Conservation (phyloP, 1,140 invertebrate species). For the Chelonus insularis region DNA sequence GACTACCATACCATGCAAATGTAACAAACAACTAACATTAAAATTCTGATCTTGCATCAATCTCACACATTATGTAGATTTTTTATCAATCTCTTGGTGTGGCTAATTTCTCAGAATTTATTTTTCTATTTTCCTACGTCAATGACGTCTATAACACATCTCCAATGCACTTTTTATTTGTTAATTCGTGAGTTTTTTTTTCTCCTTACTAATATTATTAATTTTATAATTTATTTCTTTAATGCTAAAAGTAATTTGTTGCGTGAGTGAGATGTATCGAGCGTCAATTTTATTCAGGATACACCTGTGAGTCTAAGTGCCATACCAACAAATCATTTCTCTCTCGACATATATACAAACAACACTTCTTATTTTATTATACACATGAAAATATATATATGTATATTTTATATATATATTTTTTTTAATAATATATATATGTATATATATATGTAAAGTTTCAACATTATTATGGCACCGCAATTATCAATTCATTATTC, state of each 20-base stretch:
- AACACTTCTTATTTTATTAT: conserved; percentile 58
- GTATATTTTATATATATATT: conserved; percentile 33
- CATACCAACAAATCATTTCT: conserved; percentile 46
- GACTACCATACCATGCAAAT: conserved; percentile 54
- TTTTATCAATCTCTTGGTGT: background rate
- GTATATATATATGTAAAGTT: conserved; percentile 51
- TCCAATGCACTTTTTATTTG: background rate
- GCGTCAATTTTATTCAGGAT: background rate
- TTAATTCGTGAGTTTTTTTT: too few relatives aligned
- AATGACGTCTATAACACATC: background rate
- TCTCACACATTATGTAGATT: background rate
- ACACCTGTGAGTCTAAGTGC: conserved; percentile 28
- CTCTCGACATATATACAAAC: conserved; percentile 58
- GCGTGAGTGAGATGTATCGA: conserved; percentile 3
- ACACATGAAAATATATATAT: conserved; percentile 55
- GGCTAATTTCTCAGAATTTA: background rate
- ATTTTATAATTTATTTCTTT: background rate
- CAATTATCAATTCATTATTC: conserved; percentile 38
- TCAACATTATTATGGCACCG: conserved; percentile 58
- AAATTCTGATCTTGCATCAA: background rate
- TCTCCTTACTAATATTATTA: background rate
- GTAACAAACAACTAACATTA: conserved; percentile 45
- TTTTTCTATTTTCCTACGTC: background rate
- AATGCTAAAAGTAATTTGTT: background rate
- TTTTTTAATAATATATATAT: conserved; percentile 36